phyloP scores from a whole-genome alignment of 2,888 invertebrate species.

The Agrilus mali region DNA sequence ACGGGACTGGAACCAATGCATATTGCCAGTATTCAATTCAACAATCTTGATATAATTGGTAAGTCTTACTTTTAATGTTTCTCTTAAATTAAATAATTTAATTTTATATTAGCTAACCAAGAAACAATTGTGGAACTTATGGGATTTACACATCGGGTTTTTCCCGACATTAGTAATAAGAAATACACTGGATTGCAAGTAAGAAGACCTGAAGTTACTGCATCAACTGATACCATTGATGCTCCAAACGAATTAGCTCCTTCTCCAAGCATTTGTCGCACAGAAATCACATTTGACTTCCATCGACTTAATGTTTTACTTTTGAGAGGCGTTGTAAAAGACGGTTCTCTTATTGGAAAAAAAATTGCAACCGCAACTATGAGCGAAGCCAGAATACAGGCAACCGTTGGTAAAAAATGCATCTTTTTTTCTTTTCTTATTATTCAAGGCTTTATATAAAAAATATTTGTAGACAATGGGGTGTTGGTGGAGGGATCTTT shows the following conservation, averaged over 20 bases:
- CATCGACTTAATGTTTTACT: conserved; percentile 81
- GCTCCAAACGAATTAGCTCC: neutral
- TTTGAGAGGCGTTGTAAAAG: conserved; percentile 64
- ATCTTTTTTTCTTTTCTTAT: neutral
- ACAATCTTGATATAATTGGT: conserved; percentile 90
- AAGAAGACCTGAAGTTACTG: neutral
- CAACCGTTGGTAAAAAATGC: conserved; percentile 50
- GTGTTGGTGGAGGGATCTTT: conserved; percentile 72
- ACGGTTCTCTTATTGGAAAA: conserved; percentile 57
- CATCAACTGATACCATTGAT: neutral
- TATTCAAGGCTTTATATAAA: conserved; percentile 11
- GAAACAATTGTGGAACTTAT: conserved; percentile 89
- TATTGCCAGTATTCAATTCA: conserved; percentile 82
- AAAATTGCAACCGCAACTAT: conserved; percentile 92
- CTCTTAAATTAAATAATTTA: neutral
- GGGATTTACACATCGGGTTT: conserved; percentile 71
- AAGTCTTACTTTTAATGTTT: conserved; percentile 17
- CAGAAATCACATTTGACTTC: conserved; percentile 85
- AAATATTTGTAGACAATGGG: conserved; percentile 20
- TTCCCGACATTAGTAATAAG: conserved; percentile 33
- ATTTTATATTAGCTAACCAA: conserved; percentile 61
- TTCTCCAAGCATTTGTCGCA: conserved; percentile 43
- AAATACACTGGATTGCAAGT: conserved; percentile 17
- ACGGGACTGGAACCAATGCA: conserved; percentile 38
- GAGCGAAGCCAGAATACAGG: conserved; percentile 81